These are phyloP conservation scores for Struthio camelus DNA, from an alignment of 2,113 vertebrate species.

Conservation along the genomic window DNA sequence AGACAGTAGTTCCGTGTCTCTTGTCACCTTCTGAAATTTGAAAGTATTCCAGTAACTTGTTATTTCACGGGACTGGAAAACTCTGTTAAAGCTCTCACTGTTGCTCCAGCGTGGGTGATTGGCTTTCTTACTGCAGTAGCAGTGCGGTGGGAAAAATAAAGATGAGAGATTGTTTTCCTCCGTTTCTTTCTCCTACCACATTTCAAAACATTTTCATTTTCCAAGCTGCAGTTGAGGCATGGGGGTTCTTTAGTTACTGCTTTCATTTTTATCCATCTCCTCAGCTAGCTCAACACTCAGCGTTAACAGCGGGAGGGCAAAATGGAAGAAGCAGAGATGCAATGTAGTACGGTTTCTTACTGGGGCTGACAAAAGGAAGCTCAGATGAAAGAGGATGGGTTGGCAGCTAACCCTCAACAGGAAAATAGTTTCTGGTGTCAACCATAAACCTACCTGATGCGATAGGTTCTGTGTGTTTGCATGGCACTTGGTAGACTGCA, in stretches of 20 bases:
- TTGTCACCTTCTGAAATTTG: not conserved
- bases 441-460: not conserved
- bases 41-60: not conserved
- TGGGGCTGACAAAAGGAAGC: not conserved
- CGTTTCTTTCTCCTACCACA: not conserved
- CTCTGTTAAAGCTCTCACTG: not conserved
- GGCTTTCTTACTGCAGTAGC: not conserved
- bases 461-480: not conserved
- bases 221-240: not conserved
- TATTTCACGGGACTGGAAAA: not conserved
- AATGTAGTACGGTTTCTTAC: not conserved
- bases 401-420: not conserved
- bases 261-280: constrained; percentile 16
- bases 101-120: not conserved
- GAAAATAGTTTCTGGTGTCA: not conserved
- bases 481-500: not conserved
- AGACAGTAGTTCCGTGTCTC: not conserved
- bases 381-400: not conserved
- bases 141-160: not conserved
- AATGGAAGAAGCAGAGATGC: not conserved
- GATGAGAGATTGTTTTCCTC: not conserved
- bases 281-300: not conserved
- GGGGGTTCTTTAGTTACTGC: not conserved
- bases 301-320: constrained; percentile 15
- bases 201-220: constrained; percentile 23